phyloP scores from a whole-genome alignment of 2,888 invertebrate genomes.

The Drosophila algonquin region DNA sequence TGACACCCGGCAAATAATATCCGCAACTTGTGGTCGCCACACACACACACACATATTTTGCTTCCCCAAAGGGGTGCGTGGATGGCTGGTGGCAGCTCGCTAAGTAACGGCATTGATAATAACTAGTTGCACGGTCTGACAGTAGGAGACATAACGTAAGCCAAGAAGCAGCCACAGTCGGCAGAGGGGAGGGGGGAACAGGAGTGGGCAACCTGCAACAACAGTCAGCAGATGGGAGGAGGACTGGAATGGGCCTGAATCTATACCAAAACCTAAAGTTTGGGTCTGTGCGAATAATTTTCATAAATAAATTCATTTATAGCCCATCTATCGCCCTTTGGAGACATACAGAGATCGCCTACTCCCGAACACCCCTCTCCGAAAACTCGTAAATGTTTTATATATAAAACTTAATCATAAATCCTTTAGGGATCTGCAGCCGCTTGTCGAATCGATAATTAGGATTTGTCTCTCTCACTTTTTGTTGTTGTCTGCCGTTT shows the following conservation, averaged over 20 bases:
- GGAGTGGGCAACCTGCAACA: background rate
- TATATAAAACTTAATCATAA: slow-evolving; percentile 39
- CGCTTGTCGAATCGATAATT: slow-evolving; percentile 47
- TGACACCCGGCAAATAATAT: slow-evolving; percentile 68
- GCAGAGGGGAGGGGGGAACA: background rate
- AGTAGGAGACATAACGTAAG: background rate
- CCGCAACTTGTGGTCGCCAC: slow-evolving; percentile 55
- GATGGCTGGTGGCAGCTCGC: background rate
- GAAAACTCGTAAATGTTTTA: background rate
- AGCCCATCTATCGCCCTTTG: too few species aligned
- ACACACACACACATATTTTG: slow-evolving; percentile 16
- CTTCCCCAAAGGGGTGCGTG: background rate
- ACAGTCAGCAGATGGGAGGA: too few species aligned
- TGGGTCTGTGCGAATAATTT: background rate
- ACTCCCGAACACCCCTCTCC: slow-evolving; percentile 6
- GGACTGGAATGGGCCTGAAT: background rate
- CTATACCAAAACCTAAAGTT: too few species aligned
- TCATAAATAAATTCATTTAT: background rate
- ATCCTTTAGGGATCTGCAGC: slow-evolving; percentile 31
- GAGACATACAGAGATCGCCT: background rate
- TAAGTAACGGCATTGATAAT: slow-evolving; percentile 34
- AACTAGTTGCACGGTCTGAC: slow-evolving; percentile 8
- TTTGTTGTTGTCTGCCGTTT: slow-evolving; percentile 9
- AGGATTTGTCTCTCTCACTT: slow-evolving; percentile 30
- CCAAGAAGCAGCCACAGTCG: background rate